Conservation (phyloP, 2,888 invertebrate species). For the Agapetus fuscipes region DNA sequence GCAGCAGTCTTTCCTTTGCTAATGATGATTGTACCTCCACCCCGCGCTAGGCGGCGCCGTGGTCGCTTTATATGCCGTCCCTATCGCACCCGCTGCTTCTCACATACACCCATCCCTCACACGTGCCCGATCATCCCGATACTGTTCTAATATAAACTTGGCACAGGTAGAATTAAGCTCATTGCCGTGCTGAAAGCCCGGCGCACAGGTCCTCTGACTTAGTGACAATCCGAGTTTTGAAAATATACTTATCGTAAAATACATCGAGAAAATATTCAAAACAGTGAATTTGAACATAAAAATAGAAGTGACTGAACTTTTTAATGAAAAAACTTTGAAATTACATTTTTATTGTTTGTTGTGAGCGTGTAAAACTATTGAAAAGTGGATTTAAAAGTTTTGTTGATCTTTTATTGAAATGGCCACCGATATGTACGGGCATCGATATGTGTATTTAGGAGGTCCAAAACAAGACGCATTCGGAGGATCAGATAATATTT, state of each 20-base stretch:
- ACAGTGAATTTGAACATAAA: neutral
- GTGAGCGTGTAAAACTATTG: no score
- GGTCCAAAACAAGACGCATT: constrained; percentile 34
- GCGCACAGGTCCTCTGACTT: constrained; percentile 6
- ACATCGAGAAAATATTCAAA: constrained; percentile 7
- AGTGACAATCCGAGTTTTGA: constrained; percentile 1
- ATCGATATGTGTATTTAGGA: constrained; percentile 34
- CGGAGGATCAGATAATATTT: constrained; percentile 28
- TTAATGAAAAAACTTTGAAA: neutral
- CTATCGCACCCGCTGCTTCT: constrained; percentile 29
- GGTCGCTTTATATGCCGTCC: neutral
- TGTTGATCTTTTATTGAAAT: no score
- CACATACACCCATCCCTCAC: constrained; percentile 28
- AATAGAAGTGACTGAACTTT: neutral
- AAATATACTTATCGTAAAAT: constrained; percentile 7
- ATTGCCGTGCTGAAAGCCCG: constrained; percentile 33
- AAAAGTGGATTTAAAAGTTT: no score
- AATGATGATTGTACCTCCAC: neutral
- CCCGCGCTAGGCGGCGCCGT: neutral
- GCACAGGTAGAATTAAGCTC: constrained; percentile 36
- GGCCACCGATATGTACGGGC: constrained; percentile 45
- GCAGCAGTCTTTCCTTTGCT: no score
- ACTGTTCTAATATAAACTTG: constrained; percentile 32
- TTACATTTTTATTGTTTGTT: no score
- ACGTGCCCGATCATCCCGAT: constrained; percentile 29